phyloP scores from a whole-genome alignment of 2,797 vertebrate species.

The Chelidonichthys spinosus region DNA sequence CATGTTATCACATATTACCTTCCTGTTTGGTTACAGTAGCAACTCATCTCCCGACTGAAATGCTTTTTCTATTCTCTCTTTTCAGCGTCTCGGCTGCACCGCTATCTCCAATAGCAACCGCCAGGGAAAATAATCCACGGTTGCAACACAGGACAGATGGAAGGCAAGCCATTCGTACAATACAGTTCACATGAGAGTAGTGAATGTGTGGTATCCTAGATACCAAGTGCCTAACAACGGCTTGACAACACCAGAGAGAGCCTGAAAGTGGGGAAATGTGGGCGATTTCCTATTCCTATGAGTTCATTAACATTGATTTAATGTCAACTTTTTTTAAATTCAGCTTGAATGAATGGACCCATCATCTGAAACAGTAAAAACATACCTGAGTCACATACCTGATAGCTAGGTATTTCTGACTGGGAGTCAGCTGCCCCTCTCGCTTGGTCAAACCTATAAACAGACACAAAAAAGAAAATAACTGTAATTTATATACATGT shows the following conservation, averaged over 20 bases:
- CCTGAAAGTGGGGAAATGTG: background rate
- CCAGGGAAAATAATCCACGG: constrained; percentile 4
- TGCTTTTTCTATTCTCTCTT: constrained; percentile 2
- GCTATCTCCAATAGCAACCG: constrained; percentile 1
- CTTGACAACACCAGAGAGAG: constrained; percentile 32
- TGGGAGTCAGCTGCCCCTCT: constrained; percentile 91
- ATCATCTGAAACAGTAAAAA: constrained; percentile 73
- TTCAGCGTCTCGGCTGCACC: constrained; percentile 10
- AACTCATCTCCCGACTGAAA: background rate
- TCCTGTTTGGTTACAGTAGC: background rate
- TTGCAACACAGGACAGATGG: constrained; percentile 23
- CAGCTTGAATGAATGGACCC: constrained; percentile 27
- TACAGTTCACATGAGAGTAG: constrained; percentile 44
- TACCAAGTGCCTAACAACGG: constrained; percentile 50
- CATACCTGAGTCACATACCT: constrained; percentile 91
- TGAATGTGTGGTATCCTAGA: constrained; percentile 70
- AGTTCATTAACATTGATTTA: constrained; percentile 14
- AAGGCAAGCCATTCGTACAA: constrained; percentile 42
- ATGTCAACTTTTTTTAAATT: constrained; percentile 12
- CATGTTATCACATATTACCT: constrained; percentile 8
- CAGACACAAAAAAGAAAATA: constrained; percentile 35
- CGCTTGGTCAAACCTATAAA: constrained; percentile 91
- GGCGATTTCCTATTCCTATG: constrained; percentile 17
- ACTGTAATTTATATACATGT: background rate
- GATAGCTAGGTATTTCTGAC: constrained; percentile 94